Percentiles rank a stretch among this genome's conserved stretches.
These are phyloP conservation scores for Eutrigla gurnardus DNA, from an alignment of 2,797 vertebrate species.

Conservation along the genomic window DNA sequence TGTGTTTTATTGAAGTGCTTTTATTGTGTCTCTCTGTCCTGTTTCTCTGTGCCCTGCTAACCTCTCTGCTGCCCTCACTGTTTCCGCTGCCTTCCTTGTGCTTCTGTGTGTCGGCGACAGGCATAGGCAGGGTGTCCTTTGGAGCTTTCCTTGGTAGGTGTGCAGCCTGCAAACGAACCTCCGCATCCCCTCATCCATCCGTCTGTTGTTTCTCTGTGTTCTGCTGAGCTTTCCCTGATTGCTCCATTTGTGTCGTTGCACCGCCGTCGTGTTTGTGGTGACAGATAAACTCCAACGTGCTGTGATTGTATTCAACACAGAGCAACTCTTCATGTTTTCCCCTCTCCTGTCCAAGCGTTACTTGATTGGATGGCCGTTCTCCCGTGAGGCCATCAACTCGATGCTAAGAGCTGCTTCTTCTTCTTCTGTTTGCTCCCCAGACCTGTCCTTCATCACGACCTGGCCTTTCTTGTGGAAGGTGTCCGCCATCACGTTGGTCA, in stretches of 20 bases:
- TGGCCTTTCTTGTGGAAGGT: constrained; percentile 98
- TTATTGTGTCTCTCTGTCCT: not conserved
- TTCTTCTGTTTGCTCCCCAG: constrained; percentile 75
- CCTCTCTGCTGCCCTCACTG: constrained; percentile 47
- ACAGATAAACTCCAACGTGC: not conserved
- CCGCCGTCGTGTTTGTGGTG: not conserved
- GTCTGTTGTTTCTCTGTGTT: not conserved
- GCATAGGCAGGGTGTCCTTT: constrained; percentile 93
- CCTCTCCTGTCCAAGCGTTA: not conserved
- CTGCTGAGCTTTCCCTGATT: not conserved
- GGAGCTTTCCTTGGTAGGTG: constrained; percentile 95
- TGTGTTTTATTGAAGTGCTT: too few species aligned
- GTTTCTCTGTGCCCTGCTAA: constrained; percentile 12
- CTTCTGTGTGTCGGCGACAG: constrained; percentile 78
- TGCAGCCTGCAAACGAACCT: constrained; percentile 39
- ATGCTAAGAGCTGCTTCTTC: not conserved
- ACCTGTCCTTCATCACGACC: constrained; percentile 94
- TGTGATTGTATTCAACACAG: constrained; percentile 2
- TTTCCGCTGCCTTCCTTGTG: constrained; percentile 59
- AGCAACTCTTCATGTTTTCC: not conserved
- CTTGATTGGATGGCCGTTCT: not conserved
- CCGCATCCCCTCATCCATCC: not conserved
- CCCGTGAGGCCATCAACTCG: not conserved
- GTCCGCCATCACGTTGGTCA: constrained; percentile 94
- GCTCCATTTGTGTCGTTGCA: not conserved